Evolutionary conservation across 2,113 vertebrate genomes (phyloP), one percentile per base, ranked within the genome.

Genomic region (Calyptommatus sinebrachiatus): DNA sequence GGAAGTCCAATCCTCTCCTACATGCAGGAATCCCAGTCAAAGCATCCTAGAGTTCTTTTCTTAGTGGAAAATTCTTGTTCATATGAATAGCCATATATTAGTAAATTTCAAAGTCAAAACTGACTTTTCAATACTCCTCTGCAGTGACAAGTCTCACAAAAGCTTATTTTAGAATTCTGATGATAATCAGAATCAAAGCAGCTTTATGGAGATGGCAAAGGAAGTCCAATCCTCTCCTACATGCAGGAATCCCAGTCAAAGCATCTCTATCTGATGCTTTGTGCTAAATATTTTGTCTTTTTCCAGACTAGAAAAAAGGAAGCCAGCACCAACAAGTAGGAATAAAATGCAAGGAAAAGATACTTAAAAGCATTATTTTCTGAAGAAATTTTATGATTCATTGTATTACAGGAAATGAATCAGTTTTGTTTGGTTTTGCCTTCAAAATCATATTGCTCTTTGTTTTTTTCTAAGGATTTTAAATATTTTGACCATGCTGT

Each of bases 11-110:
- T n/a, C n/a, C n/a, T n/a, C n/a, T n/a, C n/a, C n/a, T n/a, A n/a
- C n/a, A n/a, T n/a, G n/a, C n/a, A n/a, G n/a, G n/a, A n/a, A n/a
- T n/a, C n/a, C n/a, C n/a, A n/a, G n/a, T n/a, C n/a, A n/a, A n/a
- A n/a, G n/a, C n/a, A n/a, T 57, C 16, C 18, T 16, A 4, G 7
- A 0, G 73, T 61, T 62, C 31, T 78, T 83, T 80, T 76, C 87
- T 57, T 61, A 26, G 79, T 73, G 69, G 14, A 18, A 57, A 12
- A 57, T 18, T 83, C 76, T 73, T 5, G 71, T 87, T 79, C 78
- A 88, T 73, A 81, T 89, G 71, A 20, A 31, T 48, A 68, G 78
- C 78, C 41, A 74, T 35, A 29, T 35, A 60, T 83, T n/a, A 12
- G 63, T 53, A 75, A 66, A 66, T 66, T 66, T 66, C 63, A 68